These are phyloP conservation scores for Chymomyza costata DNA, from an alignment of 1,140 invertebrate genomes.

Conservation along the genomic window DNA sequence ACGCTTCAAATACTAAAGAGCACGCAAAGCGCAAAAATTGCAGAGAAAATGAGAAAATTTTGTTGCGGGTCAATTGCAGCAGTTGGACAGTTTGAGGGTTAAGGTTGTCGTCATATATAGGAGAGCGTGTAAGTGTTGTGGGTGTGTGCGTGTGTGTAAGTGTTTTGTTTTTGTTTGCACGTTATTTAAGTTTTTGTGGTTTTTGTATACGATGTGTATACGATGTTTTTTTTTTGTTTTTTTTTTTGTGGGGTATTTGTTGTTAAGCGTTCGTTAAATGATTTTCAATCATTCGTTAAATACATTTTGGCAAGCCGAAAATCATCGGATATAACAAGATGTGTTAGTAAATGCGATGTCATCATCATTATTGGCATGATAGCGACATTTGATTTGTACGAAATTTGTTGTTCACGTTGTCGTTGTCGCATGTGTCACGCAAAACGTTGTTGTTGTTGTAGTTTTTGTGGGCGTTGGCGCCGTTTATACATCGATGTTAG, in stretches of 20 bases:
- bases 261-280: conserved; percentile 30
- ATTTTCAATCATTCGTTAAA: conserved; percentile 67
- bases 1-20: no score
- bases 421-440: conserved; percentile 32
- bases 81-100: no score
- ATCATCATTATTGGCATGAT: conserved; percentile 72
- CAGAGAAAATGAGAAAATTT: conserved; percentile 3
- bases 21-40: no score
- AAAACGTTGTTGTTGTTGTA: conserved; percentile 27
- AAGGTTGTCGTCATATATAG: background rate
- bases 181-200: conserved; percentile 7
- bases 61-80: no score
- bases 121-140: background rate
- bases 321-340: conserved; percentile 74
- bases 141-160: conserved; percentile 5
- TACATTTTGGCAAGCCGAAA: conserved; percentile 74
- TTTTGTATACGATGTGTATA: conserved; percentile 5
- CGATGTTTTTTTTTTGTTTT: no score
- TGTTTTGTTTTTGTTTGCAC: no score
- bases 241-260: conserved; percentile 15
- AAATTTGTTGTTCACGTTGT: conserved; percentile 18
- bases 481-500: conserved; percentile 12
- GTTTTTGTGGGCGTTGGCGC: conserved; percentile 24
- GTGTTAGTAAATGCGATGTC: conserved; percentile 74
- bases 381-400: conserved; percentile 34